These are phyloP conservation scores for Papilio elwesi DNA, from an alignment of 2,888 invertebrate genomes.

Conservation along the genomic window DNA sequence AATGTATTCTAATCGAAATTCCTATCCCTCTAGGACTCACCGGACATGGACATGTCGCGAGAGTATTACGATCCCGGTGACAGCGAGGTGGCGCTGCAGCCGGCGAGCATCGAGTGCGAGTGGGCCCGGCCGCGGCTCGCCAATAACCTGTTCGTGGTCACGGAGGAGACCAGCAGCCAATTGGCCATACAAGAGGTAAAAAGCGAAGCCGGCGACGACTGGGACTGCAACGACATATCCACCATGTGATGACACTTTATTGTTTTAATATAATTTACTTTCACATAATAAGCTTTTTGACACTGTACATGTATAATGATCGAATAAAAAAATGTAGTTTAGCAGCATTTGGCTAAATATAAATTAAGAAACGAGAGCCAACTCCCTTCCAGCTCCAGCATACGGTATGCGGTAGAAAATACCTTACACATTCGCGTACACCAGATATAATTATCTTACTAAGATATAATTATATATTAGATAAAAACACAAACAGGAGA, in stretches of 20 bases:
- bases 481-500: too few relatives aligned
- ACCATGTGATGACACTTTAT: constrained; percentile 46
- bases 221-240: constrained; percentile 47
- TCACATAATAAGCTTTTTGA: constrained; percentile 35
- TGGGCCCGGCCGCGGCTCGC: constrained; percentile 42
- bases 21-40: constrained; percentile 50
- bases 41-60: constrained; percentile 49
- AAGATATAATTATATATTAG: too few relatives aligned
- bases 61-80: constrained; percentile 56
- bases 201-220: constrained; percentile 52
- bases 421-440: too few relatives aligned
- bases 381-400: too few relatives aligned
- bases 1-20: too few relatives aligned
- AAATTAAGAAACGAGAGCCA: background rate
- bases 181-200: constrained; percentile 63
- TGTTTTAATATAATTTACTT: constrained; percentile 44
- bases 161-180: constrained; percentile 73
- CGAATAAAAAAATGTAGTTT: constrained; percentile 1
- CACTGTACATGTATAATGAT: constrained; percentile 3
- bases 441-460: too few relatives aligned
- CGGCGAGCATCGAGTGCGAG: constrained; percentile 36
- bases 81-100: constrained; percentile 36
- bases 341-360: background rate
- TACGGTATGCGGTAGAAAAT: too few relatives aligned
- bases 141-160: constrained; percentile 56